Percentiles rank a stretch among this genome's conserved stretches.
Conservation (phyloP, 2,113 vertebrate species). For the Oreochromis spilurus region DNA sequence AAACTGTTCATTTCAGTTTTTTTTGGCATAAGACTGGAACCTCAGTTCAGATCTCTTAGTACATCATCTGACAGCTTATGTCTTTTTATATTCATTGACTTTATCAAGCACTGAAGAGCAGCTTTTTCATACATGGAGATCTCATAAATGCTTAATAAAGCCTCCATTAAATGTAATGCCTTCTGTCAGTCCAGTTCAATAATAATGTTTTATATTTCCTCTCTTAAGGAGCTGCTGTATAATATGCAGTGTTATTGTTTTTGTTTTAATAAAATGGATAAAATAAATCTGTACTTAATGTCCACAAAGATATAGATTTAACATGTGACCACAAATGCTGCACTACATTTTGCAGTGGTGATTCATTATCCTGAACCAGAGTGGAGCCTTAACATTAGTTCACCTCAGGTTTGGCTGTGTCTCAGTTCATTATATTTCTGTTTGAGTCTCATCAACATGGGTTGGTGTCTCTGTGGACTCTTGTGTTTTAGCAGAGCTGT, state of each 20-base stretch:
- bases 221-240: not conserved
- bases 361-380: not conserved
- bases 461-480: constrained; percentile 8
- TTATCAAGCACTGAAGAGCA: not conserved
- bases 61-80: not conserved
- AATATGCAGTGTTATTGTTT: not conserved
- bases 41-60: not conserved
- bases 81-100: not conserved
- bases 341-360: not conserved
- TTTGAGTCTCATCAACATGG: constrained; percentile 7
- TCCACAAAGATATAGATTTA: not conserved
- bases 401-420: not conserved
- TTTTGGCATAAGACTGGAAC: not conserved
- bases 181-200: not conserved
- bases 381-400: not conserved
- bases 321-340: not conserved
- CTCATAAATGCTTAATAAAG: not conserved
- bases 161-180: not conserved
- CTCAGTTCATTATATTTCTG: not conserved
- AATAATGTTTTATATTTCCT: not conserved
- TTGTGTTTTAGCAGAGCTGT: constrained; percentile 37
- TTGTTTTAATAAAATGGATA: not conserved
- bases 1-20: not conserved
- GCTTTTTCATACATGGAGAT: not conserved
- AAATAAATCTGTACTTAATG: not conserved